phyloP scores from a whole-genome alignment of 2,888 invertebrate genomes.

The Leptopilina drosophilae region DNA sequence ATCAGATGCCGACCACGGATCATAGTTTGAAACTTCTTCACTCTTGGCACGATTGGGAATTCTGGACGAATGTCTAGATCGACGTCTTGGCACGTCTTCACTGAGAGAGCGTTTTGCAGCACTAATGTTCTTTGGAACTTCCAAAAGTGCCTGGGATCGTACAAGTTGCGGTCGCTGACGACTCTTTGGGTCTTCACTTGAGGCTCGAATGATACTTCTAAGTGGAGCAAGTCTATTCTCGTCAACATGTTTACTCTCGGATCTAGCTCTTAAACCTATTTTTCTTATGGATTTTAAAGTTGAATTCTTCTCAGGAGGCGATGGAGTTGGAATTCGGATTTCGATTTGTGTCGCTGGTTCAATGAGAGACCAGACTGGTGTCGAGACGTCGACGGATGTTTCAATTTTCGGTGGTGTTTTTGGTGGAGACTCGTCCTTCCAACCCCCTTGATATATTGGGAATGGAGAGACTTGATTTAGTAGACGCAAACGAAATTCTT shows the following conservation, averaged over 20 bases:
- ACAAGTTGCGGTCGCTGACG: slow-evolving; percentile 69
- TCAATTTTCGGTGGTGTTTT: slow-evolving; percentile 64
- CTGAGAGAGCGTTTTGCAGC: slow-evolving; percentile 72
- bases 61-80: slow-evolving; percentile 62
- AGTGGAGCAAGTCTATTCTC: slow-evolving; percentile 63
- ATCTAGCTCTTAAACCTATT: slow-evolving; percentile 62
- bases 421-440: slow-evolving; percentile 73
- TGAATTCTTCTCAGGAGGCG: slow-evolving; percentile 62
- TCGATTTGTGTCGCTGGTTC: slow-evolving; percentile 56
- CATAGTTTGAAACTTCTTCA: slow-evolving; percentile 71
- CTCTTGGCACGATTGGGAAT: slow-evolving; percentile 72
- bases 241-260: slow-evolving; percentile 62
- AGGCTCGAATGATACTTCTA: slow-evolving; percentile 61
- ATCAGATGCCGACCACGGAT: slow-evolving; percentile 69
- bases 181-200: slow-evolving; percentile 69
- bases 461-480: slow-evolving; percentile 73
- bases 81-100: slow-evolving; percentile 72
- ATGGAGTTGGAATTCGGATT: slow-evolving; percentile 56
- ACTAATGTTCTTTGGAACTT: slow-evolving; percentile 67
- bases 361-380: slow-evolving; percentile 71
- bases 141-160: slow-evolving; percentile 71
- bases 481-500: slow-evolving; percentile 71
- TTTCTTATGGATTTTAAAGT: slow-evolving; percentile 61
- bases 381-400: slow-evolving; percentile 61
- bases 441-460: slow-evolving; percentile 74